Conservation (phyloP, 2,113 vertebrate species). For the Caloenas nicobarica region DNA sequence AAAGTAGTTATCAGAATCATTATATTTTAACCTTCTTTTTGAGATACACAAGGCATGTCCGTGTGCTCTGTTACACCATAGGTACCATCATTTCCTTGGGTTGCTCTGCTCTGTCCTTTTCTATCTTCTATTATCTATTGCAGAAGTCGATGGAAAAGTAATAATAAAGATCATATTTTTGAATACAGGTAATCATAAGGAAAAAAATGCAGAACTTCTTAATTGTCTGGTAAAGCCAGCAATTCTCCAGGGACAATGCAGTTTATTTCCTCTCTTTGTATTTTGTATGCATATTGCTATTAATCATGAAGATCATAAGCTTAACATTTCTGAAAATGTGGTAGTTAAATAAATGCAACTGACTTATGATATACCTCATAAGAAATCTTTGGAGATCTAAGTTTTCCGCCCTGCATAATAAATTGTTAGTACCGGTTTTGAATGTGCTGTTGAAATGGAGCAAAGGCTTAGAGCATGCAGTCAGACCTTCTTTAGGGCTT, state of each 20-base stretch:
- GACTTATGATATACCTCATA: background rate
- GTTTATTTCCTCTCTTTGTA: background rate
- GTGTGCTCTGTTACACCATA: background rate
- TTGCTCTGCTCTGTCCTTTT: background rate
- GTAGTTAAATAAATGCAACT: background rate
- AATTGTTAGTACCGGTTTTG: background rate
- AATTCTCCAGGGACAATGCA: background rate
- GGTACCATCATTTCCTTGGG: background rate
- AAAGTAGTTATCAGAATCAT: background rate
- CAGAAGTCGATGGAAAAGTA: background rate
- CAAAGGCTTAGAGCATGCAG: background rate
- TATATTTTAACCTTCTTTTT: background rate
- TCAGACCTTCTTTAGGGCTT: background rate
- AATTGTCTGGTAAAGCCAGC: background rate
- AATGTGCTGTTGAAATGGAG: background rate
- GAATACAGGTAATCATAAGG: background rate
- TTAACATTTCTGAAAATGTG: constrained; percentile 1
- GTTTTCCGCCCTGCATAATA: background rate
- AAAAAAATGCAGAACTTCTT: background rate
- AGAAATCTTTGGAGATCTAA: background rate
- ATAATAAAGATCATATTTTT: background rate
- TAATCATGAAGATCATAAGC: constrained; percentile 6
- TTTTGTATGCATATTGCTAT: background rate
- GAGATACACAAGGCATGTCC: background rate
- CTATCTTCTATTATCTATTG: background rate